A percentile compares a stretch with the other conserved stretches of the same genome.
Evolutionary conservation across 2,888 invertebrate genomes (phyloP).

Genomic region (Andrena minutula): DNA sequence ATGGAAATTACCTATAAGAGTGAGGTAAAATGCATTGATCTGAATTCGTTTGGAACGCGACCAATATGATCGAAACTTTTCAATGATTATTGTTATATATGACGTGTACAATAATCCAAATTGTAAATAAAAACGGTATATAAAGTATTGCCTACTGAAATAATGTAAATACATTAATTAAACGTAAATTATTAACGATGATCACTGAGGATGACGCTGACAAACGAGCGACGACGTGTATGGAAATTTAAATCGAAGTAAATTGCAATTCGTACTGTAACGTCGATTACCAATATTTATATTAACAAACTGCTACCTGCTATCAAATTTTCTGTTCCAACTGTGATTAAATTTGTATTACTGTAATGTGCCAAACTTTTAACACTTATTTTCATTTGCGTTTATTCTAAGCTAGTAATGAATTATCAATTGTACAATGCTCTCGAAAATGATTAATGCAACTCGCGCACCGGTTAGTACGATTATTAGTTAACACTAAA

Average conservation of each 20-base stretch:
- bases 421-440: constrained; percentile 28
- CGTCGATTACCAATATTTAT: constrained; percentile 13
- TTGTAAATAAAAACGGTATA: constrained; percentile 52
- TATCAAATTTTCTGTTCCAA: background rate
- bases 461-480: constrained; percentile 33
- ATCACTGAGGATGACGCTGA: background rate
- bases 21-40: constrained; percentile 11
- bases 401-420: constrained; percentile 3
- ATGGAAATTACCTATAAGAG: constrained; percentile 1
- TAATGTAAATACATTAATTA: constrained; percentile 46
- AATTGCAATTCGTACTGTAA: constrained; percentile 24
- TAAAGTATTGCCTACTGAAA: constrained; percentile 40
- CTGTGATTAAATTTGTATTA: background rate
- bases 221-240: constrained; percentile 6
- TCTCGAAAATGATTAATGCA: constrained; percentile 25
- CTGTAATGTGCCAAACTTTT: constrained; percentile 58
- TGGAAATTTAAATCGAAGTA: constrained; percentile 4
- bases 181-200: constrained; percentile 19
- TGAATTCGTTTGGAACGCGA: constrained; percentile 36
- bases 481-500: constrained; percentile 11
- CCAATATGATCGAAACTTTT: constrained; percentile 31
- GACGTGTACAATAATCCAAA: constrained; percentile 35
- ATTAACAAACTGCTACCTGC: background rate
- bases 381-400: constrained; percentile 3
- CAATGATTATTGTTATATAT: constrained; percentile 26